Evolutionary conservation across 2,113 vertebrate genomes (phyloP).

Genomic region (Balaenoptera acutorostrata): DNA sequence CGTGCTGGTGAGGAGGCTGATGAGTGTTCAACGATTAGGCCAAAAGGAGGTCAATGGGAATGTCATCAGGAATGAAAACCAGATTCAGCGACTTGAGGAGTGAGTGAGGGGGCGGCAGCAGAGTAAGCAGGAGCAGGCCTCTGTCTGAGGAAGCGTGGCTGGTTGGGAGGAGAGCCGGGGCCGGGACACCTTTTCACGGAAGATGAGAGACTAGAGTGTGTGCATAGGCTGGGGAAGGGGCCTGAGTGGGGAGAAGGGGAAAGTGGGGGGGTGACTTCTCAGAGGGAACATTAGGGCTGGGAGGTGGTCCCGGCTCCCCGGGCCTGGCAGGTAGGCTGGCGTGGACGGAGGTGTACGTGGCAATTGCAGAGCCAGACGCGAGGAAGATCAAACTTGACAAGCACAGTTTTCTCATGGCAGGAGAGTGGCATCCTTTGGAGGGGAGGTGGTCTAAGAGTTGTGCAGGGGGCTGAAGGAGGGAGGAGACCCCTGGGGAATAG

Average conservation of each 20-base stretch:
- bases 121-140: neutral
- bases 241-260: neutral
- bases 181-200: neutral
- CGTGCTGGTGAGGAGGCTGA: neutral
- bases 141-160: neutral
- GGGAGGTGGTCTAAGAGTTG: neutral
- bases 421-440: neutral
- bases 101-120: neutral
- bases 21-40: neutral
- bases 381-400: neutral
- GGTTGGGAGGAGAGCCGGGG: neutral
- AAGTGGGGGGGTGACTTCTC: neutral
- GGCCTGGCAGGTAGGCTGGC: neutral
- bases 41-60: neutral
- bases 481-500: neutral
- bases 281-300: neutral
- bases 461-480: neutral
- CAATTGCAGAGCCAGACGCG: neutral
- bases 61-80: neutral
- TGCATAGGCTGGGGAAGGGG: neutral
- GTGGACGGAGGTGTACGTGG: accelerated
- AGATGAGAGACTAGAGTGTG: neutral
- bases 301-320: neutral
- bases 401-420: neutral
- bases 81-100: neutral